A percentile compares a stretch with the other conserved stretches of the same genome.
Evolutionary conservation across 2,797 vertebrate species (phyloP).

Genomic region (Chaetophractus vellerosus): DNA sequence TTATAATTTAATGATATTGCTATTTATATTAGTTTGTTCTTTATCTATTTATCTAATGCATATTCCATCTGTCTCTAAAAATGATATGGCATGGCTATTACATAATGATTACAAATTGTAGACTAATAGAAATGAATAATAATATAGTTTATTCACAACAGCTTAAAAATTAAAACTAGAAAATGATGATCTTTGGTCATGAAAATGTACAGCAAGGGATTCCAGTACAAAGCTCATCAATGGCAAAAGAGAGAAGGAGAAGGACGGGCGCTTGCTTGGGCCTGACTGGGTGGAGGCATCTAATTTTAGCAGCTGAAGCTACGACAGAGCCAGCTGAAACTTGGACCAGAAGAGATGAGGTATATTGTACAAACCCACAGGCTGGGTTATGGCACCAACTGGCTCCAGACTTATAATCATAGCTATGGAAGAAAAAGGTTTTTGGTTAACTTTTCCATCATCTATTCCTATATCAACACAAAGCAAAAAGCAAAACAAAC

Average conservation of each 20-base stretch:
- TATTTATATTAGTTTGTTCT: neutral
- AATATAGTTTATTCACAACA: neutral
- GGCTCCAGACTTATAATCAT: neutral
- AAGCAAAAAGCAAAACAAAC: neutral
- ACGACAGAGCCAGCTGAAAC: neutral
- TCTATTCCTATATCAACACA: neutral
- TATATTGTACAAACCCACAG: accelerated
- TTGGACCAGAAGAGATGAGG: neutral
- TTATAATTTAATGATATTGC: neutral
- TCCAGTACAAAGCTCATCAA: neutral
- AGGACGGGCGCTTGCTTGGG: neutral
- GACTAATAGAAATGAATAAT: neutral
- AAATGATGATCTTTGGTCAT: conserved; percentile 8
- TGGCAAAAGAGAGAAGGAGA: neutral
- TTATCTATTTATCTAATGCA: neutral
- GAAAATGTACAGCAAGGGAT: neutral
- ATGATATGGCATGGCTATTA: neutral
- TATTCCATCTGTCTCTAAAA: conserved; percentile 46
- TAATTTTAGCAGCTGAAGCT: neutral
- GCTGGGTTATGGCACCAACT: conserved; percentile 1
- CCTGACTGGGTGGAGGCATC: neutral
- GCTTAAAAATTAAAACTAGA: neutral
- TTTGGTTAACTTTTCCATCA: neutral
- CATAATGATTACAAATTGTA: neutral
- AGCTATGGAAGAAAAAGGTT: neutral